phyloP scores from a whole-genome alignment of 2,888 invertebrate species.

The Heliothis peltigera region DNA sequence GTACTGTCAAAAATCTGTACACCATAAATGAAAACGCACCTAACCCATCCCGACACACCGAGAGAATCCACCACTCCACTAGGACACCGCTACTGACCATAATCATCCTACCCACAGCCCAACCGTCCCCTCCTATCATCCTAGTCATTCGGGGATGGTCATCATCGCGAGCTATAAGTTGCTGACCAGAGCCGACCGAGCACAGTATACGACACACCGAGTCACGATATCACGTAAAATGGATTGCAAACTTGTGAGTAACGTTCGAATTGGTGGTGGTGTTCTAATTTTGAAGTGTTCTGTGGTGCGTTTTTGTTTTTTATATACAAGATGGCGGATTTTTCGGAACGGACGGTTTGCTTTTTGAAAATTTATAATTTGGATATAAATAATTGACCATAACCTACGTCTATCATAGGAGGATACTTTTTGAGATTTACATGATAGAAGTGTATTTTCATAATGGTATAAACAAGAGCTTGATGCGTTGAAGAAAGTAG shows the following conservation, averaged over 20 bases:
- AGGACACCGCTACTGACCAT: not conserved
- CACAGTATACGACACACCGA: constrained; percentile 40
- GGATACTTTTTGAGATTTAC: not conserved
- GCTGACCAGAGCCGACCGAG: constrained; percentile 8
- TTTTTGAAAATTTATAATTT: not conserved
- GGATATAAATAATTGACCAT: not conserved
- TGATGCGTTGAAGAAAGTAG: no score
- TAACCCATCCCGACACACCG: not conserved
- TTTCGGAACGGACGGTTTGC: constrained; percentile 12
- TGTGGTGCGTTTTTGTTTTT: constrained; percentile 14
- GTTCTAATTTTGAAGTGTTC: constrained; percentile 35
- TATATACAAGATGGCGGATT: constrained; percentile 19
- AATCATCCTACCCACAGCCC: not conserved
- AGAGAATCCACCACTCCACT: not conserved
- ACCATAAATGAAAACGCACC: no score
- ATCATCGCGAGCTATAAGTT: constrained; percentile 50
- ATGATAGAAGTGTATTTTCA: not conserved
- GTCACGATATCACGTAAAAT: constrained; percentile 47
- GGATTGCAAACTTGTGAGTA: constrained; percentile 71
- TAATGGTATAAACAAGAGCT: not conserved
- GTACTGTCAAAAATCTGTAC: not conserved
- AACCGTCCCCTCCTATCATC: constrained; percentile 13
- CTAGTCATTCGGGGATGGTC: constrained; percentile 39
- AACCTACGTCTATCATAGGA: no score
- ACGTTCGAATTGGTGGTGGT: constrained; percentile 37